Evolutionary conservation across 2,113 vertebrate genomes (phyloP).

Genomic region (chimpanzee (Pan troglodytes)): NHGRI_mPanTro3-v2.1_pri NC_072401.2:3634001-3634500

Average conservation of each 20-base stretch:
- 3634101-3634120: not conserved
- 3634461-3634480: fast-evolving
- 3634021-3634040: too few relatives aligned
- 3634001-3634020: fast-evolving
- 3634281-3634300: fast-evolving
- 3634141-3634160: not conserved
- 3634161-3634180: not conserved
- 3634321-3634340: conserved; percentile 58
- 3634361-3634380: not conserved
- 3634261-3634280: not conserved
- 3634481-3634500: not conserved
- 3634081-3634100: not conserved
- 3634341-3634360: conserved; percentile 57
- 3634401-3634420: not conserved
- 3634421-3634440: not conserved
- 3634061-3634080: not conserved
- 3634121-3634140: not conserved
- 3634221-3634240: not conserved
- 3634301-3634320: not conserved
- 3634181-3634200: fast-evolving
- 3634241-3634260: not conserved
- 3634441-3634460: not conserved
- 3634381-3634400: not conserved
- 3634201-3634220: not conserved
- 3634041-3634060: fast-evolving